These are phyloP conservation scores for Agonum fuliginosum DNA, from an alignment of 2,888 invertebrate species.

Conservation along the genomic window DNA sequence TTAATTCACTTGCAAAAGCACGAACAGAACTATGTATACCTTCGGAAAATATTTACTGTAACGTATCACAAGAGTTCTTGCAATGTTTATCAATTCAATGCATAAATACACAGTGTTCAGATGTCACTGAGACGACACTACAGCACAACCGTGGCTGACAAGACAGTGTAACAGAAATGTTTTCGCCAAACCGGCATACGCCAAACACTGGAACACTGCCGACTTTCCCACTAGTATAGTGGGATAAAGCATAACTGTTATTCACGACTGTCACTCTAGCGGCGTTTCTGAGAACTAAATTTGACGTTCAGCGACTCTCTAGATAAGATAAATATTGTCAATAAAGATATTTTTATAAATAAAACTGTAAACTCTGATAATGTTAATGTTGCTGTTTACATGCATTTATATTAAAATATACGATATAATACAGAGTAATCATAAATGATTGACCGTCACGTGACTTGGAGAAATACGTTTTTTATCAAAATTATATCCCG, in stretches of 20 bases:
- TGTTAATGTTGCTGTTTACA: background rate
- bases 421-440: too few species aligned
- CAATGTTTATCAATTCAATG: slow-evolving; percentile 30
- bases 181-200: slow-evolving; percentile 46
- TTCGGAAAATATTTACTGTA: slow-evolving; percentile 30
- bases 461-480: too few species aligned
- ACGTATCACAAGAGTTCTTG: slow-evolving; percentile 18
- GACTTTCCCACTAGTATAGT: slow-evolving; percentile 31
- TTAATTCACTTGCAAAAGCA: slow-evolving; percentile 51
- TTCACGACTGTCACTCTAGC: slow-evolving; percentile 4
- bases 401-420: too few species aligned
- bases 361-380: too few species aligned
- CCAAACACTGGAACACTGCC: slow-evolving; percentile 45
- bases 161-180: slow-evolving; percentile 35
- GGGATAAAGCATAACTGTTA: slow-evolving; percentile 16
- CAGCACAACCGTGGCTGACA: slow-evolving; percentile 41
- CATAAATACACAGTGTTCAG: slow-evolving; percentile 19
- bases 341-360: background rate
- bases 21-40: slow-evolving; percentile 29
- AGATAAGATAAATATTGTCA: background rate
- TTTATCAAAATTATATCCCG: too few species aligned
- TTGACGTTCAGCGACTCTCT: background rate
- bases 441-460: too few species aligned
- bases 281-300: background rate
- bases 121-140: slow-evolving; percentile 34